Evolutionary conservation across 2,888 invertebrate species (phyloP).

Genomic region (Aphrophora alni): DNA sequence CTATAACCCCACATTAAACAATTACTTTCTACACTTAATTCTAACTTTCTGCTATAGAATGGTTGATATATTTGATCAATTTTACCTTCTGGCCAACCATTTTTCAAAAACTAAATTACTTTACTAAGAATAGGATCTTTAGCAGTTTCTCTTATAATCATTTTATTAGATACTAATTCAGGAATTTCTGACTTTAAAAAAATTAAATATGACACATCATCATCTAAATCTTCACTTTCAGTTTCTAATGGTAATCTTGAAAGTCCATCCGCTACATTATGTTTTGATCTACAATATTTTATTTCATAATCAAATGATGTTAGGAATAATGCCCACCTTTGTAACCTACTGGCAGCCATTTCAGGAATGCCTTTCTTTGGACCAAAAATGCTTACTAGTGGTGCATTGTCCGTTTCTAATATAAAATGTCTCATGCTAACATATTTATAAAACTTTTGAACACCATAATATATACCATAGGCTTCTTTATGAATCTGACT

Average conservation of each 20-base stretch:
- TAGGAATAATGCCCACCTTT: too few species aligned
- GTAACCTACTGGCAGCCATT: too few species aligned
- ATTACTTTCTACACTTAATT: conserved; percentile 15
- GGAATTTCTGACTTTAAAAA: background rate
- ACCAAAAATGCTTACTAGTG: too few species aligned
- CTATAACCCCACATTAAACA: conserved; percentile 20
- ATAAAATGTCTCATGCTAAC: too few species aligned
- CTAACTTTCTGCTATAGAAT: conserved; percentile 2
- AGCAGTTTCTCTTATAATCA: background rate
- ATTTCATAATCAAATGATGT: too few species aligned
- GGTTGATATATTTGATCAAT: conserved; percentile 16
- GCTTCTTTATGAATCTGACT: too few species aligned
- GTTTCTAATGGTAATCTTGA: conserved; percentile 21
- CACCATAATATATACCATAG: too few species aligned
- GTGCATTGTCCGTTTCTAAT: too few species aligned
- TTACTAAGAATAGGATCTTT: conserved; percentile 19
- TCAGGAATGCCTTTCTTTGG: too few species aligned
- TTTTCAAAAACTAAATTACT: background rate
- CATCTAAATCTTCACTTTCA: conserved; percentile 19
- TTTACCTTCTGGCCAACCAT: conserved; percentile 25
- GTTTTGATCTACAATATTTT: too few species aligned
- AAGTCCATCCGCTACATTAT: conserved; percentile 21
- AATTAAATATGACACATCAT: conserved; percentile 2
- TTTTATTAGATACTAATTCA: conserved; percentile 23
- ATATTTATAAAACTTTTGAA: too few species aligned